Evolutionary conservation across 2,888 invertebrate species (phyloP), one percentile per base, ranked within the genome.

Genomic region (Geotrupes spiniger): DNA sequence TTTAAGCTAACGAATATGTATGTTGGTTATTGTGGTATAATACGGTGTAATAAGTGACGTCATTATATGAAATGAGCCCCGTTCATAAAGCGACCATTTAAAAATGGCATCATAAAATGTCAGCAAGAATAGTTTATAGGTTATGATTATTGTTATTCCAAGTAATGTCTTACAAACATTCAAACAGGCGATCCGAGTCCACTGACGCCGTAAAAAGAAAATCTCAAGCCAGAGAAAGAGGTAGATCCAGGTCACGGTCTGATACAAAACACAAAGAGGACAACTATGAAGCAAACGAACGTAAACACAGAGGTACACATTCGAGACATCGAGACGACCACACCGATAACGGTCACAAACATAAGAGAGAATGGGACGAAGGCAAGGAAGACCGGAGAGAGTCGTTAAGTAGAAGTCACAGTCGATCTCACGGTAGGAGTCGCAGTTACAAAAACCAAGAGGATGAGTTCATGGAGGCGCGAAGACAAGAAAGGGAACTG

Each of bases 401-500:
- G 14, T 29, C 15, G 9, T 21, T 42, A 11, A 42, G 43, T 6
- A 49, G 49, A 14, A 6, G 21, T 21, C 6, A 21, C 21, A 21
- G 21, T 6, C 38, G 38, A 26, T 17, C 43, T 4, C 39, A 48
- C 14, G 9, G 33, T 4, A 16, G 43, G 17, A 38, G 26, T 11
- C 25, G 38, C 14, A 26, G 36, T 4, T 38, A 39, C 4, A 50
- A 50, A 31, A 46, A 27, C n/a, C 76, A 78, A 55, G 81, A 82
- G 57, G 83, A 83, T 51, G 83, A 83, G 58, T 84, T 84, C 53
- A 76, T 87, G 73, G 88, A 87, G 61, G 79, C 82, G 0, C 72
- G 89, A 46, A 73, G 89, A 46, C 80, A 81, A 58, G 84, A 90
- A 62, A 74, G 91, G 37, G 90, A 91, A 64, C 74, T 81, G 52